Conservation (phyloP, 2,888 invertebrate genomes). For the Spatulosminthurus flaviceps region DNA sequence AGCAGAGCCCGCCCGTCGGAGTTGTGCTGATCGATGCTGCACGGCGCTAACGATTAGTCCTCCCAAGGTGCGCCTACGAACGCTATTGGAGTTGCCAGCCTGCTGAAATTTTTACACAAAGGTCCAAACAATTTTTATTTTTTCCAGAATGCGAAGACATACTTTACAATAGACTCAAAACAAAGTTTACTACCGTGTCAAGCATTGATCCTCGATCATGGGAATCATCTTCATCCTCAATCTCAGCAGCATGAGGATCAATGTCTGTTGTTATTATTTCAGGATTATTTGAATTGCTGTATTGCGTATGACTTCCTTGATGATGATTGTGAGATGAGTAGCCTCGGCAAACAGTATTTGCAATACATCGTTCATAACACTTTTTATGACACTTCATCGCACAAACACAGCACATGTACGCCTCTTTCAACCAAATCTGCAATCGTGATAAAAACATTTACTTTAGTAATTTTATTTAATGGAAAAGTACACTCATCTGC, state of each 20-base stretch:
- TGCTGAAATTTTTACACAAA: slow-evolving; percentile 5
- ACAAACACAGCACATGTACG: slow-evolving; percentile 89
- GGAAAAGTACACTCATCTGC: too few species aligned
- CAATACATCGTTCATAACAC: slow-evolving; percentile 87
- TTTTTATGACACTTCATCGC: slow-evolving; percentile 95
- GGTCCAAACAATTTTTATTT: too few species aligned
- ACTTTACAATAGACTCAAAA: too few species aligned
- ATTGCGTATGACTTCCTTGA: slow-evolving; percentile 44
- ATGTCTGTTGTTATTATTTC: slow-evolving; percentile 62
- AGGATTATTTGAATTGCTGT: slow-evolving; percentile 50
- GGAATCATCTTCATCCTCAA: slow-evolving; percentile 50
- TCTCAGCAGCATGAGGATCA: slow-evolving; percentile 51
- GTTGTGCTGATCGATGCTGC: slow-evolving; percentile 58
- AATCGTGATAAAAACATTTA: slow-evolving; percentile 36
- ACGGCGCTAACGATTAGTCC: slow-evolving; percentile 61
- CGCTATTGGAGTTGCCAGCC: slow-evolving; percentile 22
- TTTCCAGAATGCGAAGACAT: too few species aligned
- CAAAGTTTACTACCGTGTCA: slow-evolving; percentile 26
- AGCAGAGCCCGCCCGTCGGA: slow-evolving; percentile 75
- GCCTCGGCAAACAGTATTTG: slow-evolving; percentile 73
- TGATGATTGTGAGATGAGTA: slow-evolving; percentile 49
- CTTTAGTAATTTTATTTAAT: too few species aligned
- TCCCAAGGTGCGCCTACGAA: slow-evolving; percentile 59
- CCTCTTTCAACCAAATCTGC: slow-evolving; percentile 96
- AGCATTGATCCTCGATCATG: slow-evolving; percentile 23